These are phyloP conservation scores for Leptosomus discolor DNA, from an alignment of 2,113 vertebrate genomes.

Conservation along the genomic window DNA sequence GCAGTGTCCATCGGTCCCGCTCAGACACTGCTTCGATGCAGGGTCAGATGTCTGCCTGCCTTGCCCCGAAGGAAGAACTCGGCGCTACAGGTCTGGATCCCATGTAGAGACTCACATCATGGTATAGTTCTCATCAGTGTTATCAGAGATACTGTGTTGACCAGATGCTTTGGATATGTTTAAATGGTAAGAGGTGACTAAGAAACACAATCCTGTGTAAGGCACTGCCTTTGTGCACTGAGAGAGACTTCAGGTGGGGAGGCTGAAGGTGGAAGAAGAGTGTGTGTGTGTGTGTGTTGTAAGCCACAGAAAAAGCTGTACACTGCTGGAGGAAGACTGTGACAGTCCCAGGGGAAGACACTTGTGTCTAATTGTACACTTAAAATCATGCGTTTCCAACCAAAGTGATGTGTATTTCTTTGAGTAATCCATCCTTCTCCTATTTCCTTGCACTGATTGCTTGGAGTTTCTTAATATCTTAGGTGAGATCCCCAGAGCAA, in stretches of 20 bases:
- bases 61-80: neutral
- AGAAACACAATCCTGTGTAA: neutral
- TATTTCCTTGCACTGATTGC: neutral
- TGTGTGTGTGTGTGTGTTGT: rapidly evolving
- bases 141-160: neutral
- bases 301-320: neutral
- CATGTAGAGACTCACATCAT: rapidly evolving
- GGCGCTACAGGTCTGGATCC: neutral
- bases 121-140: neutral
- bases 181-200: neutral
- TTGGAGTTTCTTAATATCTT: neutral
- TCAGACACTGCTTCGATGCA: rapidly evolving
- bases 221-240: too few relatives aligned
- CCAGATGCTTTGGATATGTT: neutral
- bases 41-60: neutral
- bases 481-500: neutral
- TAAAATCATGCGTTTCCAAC: neutral
- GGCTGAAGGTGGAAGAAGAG: neutral
- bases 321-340: neutral
- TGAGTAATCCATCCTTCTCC: too few relatives aligned
- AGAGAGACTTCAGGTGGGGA: neutral
- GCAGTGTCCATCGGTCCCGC: rapidly evolving
- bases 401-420: neutral
- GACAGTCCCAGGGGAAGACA: neutral
- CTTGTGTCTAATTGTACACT: neutral